Base-by-base conservation (phyloP, 2,113 vertebrate genomes). In the Syrmaticus mikado region DNA sequence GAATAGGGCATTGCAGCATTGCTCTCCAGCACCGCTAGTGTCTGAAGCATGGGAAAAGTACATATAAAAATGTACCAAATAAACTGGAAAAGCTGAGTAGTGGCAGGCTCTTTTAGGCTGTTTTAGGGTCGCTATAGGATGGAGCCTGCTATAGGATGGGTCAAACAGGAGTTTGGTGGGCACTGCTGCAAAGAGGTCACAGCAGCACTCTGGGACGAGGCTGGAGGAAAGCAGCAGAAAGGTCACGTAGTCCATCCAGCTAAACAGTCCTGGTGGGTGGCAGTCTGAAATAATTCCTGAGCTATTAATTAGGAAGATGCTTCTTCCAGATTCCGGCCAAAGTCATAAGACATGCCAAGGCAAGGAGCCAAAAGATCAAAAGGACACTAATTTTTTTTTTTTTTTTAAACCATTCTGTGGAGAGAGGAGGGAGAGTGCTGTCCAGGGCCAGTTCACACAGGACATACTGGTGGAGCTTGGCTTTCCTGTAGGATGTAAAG, bases 251-350 rank as follows among this genome's bases (percentile, higher is more conserved):
- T 96, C 89, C 74, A 82, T 82, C 58, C 60, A 95, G 78, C 84
- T 92, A 96, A 96, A 96, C 94, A 77, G 89, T 94, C 96, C 91
- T 94, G 45, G 96, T 96, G 95, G 95, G 96, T 92, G 92, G 95
- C 94, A 95, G 95, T 93, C 95, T 95, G 91, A 93, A 94, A 93
- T 92, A 94, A 95, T 95, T 96, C 89, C 95, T 96, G 92, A 93
- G 89, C 92, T 93, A 94, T 95, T 95, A 95, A 96, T 92, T 96
- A 94, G 87, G 92, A 94, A 94, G 91, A 96, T 93, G 75, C 78
- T 92, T 87, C 75, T 95, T 96, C 92, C 89, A 89, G 94, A 91
- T 93, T 96, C 96, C 43, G 38, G 94, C 27, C 2, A 1, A 87
- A 96, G 91, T 89, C 84, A 82, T 89, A 77, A 95, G 91, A 80